Conservation (phyloP, 2,888 invertebrate genomes). For the Andrena trimmerana region DNA sequence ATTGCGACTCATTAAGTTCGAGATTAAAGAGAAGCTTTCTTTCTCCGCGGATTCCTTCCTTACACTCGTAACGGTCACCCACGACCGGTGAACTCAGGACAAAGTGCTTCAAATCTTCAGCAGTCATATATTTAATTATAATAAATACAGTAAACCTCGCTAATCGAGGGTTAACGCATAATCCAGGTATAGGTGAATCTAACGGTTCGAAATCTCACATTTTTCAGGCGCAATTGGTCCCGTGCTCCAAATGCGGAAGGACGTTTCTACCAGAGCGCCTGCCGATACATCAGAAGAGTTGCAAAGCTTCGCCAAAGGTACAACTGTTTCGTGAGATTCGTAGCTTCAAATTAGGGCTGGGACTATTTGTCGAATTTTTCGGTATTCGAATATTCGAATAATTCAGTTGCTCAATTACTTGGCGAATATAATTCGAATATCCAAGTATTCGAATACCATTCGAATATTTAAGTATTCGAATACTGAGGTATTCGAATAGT, state of each 20-base stretch:
- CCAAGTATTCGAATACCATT: no score
- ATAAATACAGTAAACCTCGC: no score
- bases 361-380: no score
- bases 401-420: no score
- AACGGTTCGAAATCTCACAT: constrained; percentile 14
- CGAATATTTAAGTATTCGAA: no score
- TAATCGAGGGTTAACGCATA: not conserved
- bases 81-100: not conserved
- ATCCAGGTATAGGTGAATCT: not conserved
- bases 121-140: no score
- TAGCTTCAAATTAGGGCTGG: not conserved
- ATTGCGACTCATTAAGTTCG: constrained; percentile 59
- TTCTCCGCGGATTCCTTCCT: no score
- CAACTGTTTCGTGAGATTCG: not conserved
- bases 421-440: no score
- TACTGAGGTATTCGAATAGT: no score
- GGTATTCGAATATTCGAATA: no score
- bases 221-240: constrained; percentile 86
- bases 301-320: constrained; percentile 72
- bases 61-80: not conserved
- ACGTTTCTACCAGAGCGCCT: constrained; percentile 90
- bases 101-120: no score
- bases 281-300: constrained; percentile 87
- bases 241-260: constrained; percentile 89
- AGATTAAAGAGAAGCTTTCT: constrained; percentile 22